Conservation (phyloP, 2,113 vertebrate species). For the Balaenoptera acutorostrata region DNA sequence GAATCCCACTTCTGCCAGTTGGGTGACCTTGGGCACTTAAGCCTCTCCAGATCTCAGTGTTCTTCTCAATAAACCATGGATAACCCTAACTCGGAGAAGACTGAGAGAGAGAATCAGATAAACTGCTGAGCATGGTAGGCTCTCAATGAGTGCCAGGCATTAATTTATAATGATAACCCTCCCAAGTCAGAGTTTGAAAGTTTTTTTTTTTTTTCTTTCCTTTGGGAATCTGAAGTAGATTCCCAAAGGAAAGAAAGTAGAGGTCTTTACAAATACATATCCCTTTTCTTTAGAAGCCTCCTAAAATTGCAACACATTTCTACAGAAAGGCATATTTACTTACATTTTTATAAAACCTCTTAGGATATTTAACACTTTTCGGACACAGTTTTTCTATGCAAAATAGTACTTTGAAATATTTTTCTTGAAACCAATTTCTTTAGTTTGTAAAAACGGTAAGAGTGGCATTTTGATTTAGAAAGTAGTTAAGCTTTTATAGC, state of each 20-base stretch:
- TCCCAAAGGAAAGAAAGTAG: background rate
- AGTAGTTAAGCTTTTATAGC: slow-evolving; percentile 26
- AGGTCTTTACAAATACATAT: slow-evolving; percentile 15
- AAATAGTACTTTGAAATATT: slow-evolving; percentile 18
- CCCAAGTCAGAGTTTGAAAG: background rate
- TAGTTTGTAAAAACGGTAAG: slow-evolving; percentile 23
- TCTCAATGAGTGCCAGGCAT: background rate
- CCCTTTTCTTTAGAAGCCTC: slow-evolving; percentile 6
- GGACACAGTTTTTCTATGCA: background rate
- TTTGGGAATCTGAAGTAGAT: background rate
- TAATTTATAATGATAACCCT: background rate
- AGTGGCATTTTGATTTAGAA: slow-evolving; percentile 46
- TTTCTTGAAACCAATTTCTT: slow-evolving; percentile 41
- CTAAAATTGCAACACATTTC: slow-evolving; percentile 34
- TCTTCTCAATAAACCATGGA: background rate
- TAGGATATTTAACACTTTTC: background rate
- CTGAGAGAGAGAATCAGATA: background rate
- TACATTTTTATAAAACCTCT: slow-evolving; percentile 41
- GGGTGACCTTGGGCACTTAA: background rate
- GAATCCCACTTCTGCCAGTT: background rate
- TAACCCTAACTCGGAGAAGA: background rate
- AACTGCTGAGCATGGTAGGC: background rate
- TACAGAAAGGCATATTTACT: slow-evolving; percentile 37
- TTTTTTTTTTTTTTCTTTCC: background rate
- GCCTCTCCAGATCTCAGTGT: background rate